Base-by-base conservation (phyloP, 2,888 invertebrate genomes). In the Arctia plantaginis region DNA sequence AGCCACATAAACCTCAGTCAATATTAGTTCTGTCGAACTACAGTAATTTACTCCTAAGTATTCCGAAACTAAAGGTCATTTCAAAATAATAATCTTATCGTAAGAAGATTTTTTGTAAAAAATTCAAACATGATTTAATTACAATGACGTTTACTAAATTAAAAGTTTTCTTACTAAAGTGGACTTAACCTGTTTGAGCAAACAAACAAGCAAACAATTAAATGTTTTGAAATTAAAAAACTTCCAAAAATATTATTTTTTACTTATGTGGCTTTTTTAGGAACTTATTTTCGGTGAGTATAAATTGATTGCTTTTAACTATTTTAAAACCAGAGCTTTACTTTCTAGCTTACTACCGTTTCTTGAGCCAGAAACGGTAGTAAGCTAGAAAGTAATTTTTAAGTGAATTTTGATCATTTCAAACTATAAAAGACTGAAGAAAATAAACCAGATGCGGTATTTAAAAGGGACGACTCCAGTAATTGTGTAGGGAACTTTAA, bases 401-500 rank as follows among this genome's bases (percentile, higher is more conserved):
- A 13, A 13, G 12, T 27, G 13, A 27, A 13, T 55, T 30, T 15
- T 18, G 59, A 6, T 62, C 30, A 62, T 6, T 15, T 62, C n/a
- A 8, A 51, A 18, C 7, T 7, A 8, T 23, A 51, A 13, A 30
- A 15, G 47, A 4, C 15, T 30, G 6, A 27, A 27, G 18, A n/a
- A n/a, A 15, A 59, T 13, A 59, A 62, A 30, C 30, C 18, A 3
- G 30, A 33, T 67, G 39, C 8, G 30, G n/a, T 27, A 27, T 27
- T 15, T 30, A 18, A 44, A 44, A 7, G 15, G 18, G 10, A 51
- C 23, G 51, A 67, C 18, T 44, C 18, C 8, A 20, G 66, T 66
- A 72, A 51, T 1, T 23, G 51, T 7, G 7, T 47, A 7, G 55
- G 75, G 69, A 68, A 62, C 69, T 74, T 76, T 69, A 76, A 74